Base-by-base conservation (phyloP, 2,888 invertebrate genomes). In the Apomyelois bistriatella region DNA sequence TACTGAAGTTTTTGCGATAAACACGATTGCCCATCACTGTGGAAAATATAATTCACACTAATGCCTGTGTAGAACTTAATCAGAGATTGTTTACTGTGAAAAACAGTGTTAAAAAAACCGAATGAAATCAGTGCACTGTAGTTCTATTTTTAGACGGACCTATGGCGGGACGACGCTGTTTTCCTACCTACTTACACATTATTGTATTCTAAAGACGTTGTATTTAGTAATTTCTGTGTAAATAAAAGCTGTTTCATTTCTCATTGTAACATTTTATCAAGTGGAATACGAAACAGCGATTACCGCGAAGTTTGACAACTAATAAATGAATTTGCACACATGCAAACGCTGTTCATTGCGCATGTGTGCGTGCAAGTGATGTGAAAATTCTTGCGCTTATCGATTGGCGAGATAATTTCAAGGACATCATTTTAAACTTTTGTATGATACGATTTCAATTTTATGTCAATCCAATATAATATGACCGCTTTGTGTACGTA, bases 381-480 rank as follows among this genome's bases (percentile, higher is more conserved):
- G 87, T 84, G 81, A 85, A 46, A 84, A 72, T 85, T 83, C 79
- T 79, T 84, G 70, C 68, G 76, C 77, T 85, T 88, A 88, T 88
- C 88, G 88, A 88, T 87, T 85, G 78, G 72, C 68, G 72, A 81
- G 85, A 84, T 85, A 77, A 85, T 74, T 84, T 84, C 87, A 87
- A 88, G 86, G 87, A 64, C 85, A 71, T 56, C 58, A 54, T 59
- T 66, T 58, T 59, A 69, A 67, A 68, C 63, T 55, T 37, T 22
- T 9, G 57, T 52, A 62, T 56, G 32, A 30, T 51, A 51, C 22
- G 49, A 54, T 41, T 36, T 53, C 52, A 49, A 54, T 42, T 63
- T 57, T 59, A 69, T 64, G 60, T 64, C 59, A 64, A 62, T 64
- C 57, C 58, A 54, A 61, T n/a, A 49, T 22, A 52, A 58, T 56